Conservation (phyloP, 2,797 vertebrate genomes). For the Silurus aristotelis region DNA sequence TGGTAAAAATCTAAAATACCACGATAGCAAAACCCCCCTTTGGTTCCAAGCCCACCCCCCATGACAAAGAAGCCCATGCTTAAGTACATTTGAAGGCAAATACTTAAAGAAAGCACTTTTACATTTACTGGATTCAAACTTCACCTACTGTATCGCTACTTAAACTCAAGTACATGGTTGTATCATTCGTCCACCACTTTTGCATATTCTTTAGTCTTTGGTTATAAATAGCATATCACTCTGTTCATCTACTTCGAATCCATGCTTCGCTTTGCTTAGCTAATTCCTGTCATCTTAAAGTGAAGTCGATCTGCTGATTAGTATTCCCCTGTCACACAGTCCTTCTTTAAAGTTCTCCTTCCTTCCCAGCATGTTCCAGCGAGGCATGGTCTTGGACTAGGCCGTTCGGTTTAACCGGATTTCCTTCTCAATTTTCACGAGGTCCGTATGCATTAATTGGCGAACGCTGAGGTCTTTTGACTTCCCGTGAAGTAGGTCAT, state of each 20-base stretch:
- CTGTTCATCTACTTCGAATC: constrained; percentile 80
- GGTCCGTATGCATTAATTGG: constrained; percentile 73
- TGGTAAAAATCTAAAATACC: too few species aligned
- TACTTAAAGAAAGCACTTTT: too few species aligned
- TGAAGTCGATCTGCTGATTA: constrained; percentile 81
- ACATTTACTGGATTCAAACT: too few species aligned
- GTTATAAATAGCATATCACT: constrained; percentile 68
- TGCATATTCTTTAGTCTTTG: constrained; percentile 65
- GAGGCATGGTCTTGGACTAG: constrained; percentile 51
- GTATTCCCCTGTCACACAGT: constrained; percentile 76
- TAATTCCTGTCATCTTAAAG: constrained; percentile 77
- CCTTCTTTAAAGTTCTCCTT: constrained; percentile 62
- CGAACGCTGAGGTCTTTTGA: constrained; percentile 65
- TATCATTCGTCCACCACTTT: neutral
- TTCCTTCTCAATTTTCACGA: constrained; percentile 59
- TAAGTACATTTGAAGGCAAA: too few species aligned
- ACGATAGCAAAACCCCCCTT: too few species aligned
- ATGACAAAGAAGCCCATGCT: too few species aligned
- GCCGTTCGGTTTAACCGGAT: constrained; percentile 59
- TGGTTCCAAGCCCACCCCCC: too few species aligned
- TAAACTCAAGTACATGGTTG: too few species aligned
- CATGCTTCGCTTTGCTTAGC: constrained; percentile 74
- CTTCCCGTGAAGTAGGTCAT: constrained; percentile 72
- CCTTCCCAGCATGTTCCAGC: constrained; percentile 67
- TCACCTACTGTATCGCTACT: too few species aligned